Evolutionary conservation across 2,888 invertebrate species (phyloP).

Genomic region (Campoplex capitator): DNA sequence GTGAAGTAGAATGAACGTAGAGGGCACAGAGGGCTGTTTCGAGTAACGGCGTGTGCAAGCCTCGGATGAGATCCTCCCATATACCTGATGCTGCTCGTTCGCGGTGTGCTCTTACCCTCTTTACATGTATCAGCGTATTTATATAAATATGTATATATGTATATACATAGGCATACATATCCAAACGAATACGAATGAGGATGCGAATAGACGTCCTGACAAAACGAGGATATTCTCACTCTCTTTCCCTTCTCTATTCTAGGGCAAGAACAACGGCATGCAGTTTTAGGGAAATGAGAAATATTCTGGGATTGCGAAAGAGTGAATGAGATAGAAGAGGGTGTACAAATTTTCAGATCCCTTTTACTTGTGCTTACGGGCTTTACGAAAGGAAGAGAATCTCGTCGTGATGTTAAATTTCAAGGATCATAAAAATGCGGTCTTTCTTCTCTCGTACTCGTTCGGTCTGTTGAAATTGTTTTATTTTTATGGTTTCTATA

Average conservation of each 20-base stretch:
- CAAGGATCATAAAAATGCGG: slow-evolving; percentile 52
- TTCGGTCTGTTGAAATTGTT: not conserved
- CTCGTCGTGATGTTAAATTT: slow-evolving; percentile 55
- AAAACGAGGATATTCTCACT: slow-evolving; percentile 59
- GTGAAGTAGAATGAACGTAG: slow-evolving; percentile 52
- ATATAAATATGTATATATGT: not conserved
- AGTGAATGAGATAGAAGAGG: slow-evolving; percentile 22
- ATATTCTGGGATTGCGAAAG: slow-evolving; percentile 54
- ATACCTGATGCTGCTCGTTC: slow-evolving; percentile 63
- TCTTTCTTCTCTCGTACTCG: not conserved
- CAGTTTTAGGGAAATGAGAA: slow-evolving; percentile 59
- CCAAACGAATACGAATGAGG: slow-evolving; percentile 52
- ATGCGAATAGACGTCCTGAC: slow-evolving; percentile 54
- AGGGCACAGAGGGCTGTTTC: slow-evolving; percentile 57
- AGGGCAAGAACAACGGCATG: slow-evolving; percentile 28
- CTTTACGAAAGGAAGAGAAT: slow-evolving; percentile 6
- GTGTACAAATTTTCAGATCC: slow-evolving; percentile 57
- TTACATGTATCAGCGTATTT: slow-evolving; percentile 19
- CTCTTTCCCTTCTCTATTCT: slow-evolving; percentile 26
- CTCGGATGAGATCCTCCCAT: slow-evolving; percentile 56
- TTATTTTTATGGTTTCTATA: not conserved
- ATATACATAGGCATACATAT: slow-evolving; percentile 14
- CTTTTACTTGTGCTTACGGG: slow-evolving; percentile 26
- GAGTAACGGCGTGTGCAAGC: slow-evolving; percentile 39
- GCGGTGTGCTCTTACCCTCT: slow-evolving; percentile 55